Percentiles rank a stretch among this genome's conserved stretches.
These are phyloP conservation scores for Agrenia bidenticulata DNA, from an alignment of 2,888 invertebrate genomes.

Conservation along the genomic window DNA sequence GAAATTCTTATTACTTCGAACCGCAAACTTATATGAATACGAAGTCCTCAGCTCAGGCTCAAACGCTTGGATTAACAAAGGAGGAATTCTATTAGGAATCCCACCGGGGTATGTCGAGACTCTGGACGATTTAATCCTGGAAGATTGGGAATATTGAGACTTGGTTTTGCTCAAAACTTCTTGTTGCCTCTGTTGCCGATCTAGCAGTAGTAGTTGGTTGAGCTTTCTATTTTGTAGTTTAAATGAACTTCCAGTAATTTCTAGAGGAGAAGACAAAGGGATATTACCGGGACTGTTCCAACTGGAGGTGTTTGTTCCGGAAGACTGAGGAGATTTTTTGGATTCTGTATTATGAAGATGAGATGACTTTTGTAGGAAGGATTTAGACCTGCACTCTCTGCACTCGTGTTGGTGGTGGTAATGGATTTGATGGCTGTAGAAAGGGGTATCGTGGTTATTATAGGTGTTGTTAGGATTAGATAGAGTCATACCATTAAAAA, in stretches of 20 bases:
- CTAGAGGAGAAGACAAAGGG: not conserved
- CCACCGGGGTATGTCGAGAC: not conserved
- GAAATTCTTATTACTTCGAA: slow-evolving; percentile 35
- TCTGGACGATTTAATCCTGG: not conserved
- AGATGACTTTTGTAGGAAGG: not conserved
- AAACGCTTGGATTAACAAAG: slow-evolving; percentile 27
- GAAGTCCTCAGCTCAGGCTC: slow-evolving; percentile 33
- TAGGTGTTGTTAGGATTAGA: not conserved
- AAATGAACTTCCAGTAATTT: slow-evolving; percentile 2
- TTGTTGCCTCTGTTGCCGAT: not conserved
- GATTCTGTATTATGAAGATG: not conserved
- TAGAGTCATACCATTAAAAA: too few relatives aligned
- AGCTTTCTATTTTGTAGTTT: not conserved
- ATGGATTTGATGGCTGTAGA: not conserved
- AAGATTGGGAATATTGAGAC: not conserved
- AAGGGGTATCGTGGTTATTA: not conserved
- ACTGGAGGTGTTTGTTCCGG: not conserved
- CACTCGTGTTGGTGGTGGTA: not conserved
- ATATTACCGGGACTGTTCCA: not conserved
- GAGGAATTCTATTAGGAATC: not conserved
- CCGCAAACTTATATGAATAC: slow-evolving; percentile 43
- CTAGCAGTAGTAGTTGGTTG: not conserved
- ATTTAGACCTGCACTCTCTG: too few relatives aligned
- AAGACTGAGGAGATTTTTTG: not conserved
- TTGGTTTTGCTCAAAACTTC: not conserved